Evolutionary conservation across 2,113 vertebrate genomes (phyloP).

Genomic region (Python bivittatus): DNA sequence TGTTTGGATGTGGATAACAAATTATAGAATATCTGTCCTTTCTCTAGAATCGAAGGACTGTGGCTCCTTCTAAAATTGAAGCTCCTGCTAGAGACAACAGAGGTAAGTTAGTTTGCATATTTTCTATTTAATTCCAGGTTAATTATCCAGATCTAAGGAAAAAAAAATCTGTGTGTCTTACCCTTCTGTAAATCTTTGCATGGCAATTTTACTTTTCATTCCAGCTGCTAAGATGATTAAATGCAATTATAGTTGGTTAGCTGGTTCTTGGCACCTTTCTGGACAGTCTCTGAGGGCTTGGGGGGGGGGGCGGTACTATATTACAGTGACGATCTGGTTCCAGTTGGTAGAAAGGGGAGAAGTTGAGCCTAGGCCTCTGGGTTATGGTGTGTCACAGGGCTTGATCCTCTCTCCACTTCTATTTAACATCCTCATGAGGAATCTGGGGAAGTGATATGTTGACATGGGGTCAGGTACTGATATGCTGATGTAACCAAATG

Average conservation of each 20-base stretch:
- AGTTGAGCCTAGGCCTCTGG: neutral
- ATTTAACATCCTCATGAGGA: neutral
- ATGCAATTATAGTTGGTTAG: neutral
- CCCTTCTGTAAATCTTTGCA: neutral
- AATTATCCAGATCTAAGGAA: neutral
- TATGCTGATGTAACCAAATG: neutral
- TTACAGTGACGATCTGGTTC: neutral
- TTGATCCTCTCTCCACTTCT: neutral
- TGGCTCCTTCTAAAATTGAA: slow-evolving; percentile 84
- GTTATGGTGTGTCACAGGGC: neutral
- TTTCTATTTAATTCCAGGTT: slow-evolving; percentile 9
- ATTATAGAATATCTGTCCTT: slow-evolving; percentile 46
- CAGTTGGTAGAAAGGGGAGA: neutral
- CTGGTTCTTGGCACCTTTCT: neutral
- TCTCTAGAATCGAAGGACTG: slow-evolving; percentile 81
- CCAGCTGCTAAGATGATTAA: neutral
- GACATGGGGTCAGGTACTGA: neutral
- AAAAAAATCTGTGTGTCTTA: neutral
- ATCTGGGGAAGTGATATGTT: neutral
- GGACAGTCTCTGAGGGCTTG: neutral
- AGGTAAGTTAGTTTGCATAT: slow-evolving; percentile 74
- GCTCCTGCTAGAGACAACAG: slow-evolving; percentile 86
- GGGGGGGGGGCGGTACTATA: neutral
- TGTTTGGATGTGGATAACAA: neutral
- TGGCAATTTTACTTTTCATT: neutral